Conservation (phyloP, 2,113 vertebrate genomes). For the Pollachius pollachius region DNA sequence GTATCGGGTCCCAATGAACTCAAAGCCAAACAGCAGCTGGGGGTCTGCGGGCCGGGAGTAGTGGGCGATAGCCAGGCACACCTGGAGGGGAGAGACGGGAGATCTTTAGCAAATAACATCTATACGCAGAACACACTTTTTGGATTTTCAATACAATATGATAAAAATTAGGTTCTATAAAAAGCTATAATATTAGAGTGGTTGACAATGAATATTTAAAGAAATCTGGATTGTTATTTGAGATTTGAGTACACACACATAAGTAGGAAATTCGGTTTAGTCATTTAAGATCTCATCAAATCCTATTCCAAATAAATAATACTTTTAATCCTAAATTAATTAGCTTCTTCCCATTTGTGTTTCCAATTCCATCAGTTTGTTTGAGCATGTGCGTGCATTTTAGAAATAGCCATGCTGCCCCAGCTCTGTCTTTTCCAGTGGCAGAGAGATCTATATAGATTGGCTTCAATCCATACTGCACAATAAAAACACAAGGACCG, state of each 20-base stretch:
- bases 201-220: no score
- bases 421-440: constrained; percentile 67
- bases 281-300: no score
- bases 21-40: constrained; percentile 97
- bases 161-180: neutral
- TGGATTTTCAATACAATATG: neutral
- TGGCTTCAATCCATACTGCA: constrained; percentile 56
- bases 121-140: neutral
- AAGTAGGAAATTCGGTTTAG: no score
- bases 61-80: constrained; percentile 97
- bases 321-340: no score
- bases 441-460: constrained; percentile 59
- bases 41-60: constrained; percentile 96
- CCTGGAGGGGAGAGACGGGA: constrained; percentile 65
- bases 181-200: neutral
- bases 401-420: constrained; percentile 26
- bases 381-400: constrained; percentile 1
- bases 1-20: constrained; percentile 88
- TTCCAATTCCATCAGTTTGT: constrained; percentile 41
- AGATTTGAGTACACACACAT: no score
- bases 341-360: no score
- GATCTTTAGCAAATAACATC: constrained; percentile 8
- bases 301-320: neutral
- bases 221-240: no score
- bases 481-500: constrained; percentile 45